These are phyloP conservation scores for Rhopalosiphum nymphaeae DNA, from an alignment of 2,888 invertebrate genomes.

Conservation along the genomic window DNA sequence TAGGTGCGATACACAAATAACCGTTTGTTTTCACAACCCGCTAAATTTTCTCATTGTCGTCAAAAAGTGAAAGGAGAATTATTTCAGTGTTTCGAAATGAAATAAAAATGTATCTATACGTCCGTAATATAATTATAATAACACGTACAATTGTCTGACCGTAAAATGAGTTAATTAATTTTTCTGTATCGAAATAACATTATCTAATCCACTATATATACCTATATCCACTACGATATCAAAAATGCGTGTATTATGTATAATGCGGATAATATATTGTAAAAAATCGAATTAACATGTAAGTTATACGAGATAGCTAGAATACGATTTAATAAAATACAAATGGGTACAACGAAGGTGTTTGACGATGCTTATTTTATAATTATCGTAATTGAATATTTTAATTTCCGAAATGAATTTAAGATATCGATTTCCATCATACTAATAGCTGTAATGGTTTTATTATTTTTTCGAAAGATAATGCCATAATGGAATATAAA, in stretches of 20 bases:
- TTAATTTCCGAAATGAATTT: neutral
- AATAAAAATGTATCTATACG: neutral
- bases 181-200: slow-evolving; percentile 18
- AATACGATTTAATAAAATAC: neutral
- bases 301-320: neutral
- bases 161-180: slow-evolving; percentile 36
- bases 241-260: neutral
- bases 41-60: slow-evolving; percentile 11
- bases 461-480: neutral
- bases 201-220: neutral
- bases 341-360: neutral
- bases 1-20: neutral
- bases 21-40: neutral
- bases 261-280: neutral
- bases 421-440: neutral
- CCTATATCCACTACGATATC: neutral
- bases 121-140: neutral
- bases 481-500: neutral
- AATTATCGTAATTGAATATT: neutral
- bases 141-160: neutral
- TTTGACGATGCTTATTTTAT: neutral
- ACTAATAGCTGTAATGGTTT: neutral
- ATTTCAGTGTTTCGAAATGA: neutral
- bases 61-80: slow-evolving; percentile 20
- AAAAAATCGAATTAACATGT: neutral